Conservation (phyloP, 2,113 vertebrate genomes). For the Pteronura brasiliensis region DNA sequence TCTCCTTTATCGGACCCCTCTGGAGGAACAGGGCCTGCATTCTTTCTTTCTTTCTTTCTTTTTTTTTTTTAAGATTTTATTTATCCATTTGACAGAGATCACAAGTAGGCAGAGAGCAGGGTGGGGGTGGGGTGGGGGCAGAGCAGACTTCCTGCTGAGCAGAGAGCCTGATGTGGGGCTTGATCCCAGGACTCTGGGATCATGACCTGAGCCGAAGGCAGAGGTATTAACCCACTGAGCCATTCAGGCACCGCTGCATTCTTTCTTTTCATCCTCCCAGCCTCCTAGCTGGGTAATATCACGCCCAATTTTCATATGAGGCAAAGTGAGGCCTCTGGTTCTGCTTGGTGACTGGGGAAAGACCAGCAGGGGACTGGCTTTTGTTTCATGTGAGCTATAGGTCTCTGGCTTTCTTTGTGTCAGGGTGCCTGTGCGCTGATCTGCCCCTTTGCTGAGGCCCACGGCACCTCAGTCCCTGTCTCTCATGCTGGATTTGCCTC, state of each 20-base stretch:
- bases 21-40: fast-evolving
- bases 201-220: too few relatives aligned
- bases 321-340: background rate
- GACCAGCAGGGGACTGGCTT: background rate
- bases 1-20: background rate
- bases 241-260: too few relatives aligned
- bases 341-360: background rate
- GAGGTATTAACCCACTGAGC: too few relatives aligned
- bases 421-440: background rate
- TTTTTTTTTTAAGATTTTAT: too few relatives aligned
- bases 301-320: background rate
- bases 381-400: background rate
- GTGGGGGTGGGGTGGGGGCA: too few relatives aligned
- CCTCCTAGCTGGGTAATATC: background rate
- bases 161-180: too few relatives aligned
- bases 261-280: background rate
- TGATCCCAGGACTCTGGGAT: too few relatives aligned
- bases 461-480: background rate
- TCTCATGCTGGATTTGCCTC: background rate
- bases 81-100: too few relatives aligned
- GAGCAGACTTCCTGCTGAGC: too few relatives aligned
- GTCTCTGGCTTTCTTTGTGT: background rate
- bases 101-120: too few relatives aligned
- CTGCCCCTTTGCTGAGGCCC: background rate
- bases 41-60: background rate